phyloP scores from a whole-genome alignment of 1,140 invertebrate genomes.

The Elymnias hypermnestra region DNA sequence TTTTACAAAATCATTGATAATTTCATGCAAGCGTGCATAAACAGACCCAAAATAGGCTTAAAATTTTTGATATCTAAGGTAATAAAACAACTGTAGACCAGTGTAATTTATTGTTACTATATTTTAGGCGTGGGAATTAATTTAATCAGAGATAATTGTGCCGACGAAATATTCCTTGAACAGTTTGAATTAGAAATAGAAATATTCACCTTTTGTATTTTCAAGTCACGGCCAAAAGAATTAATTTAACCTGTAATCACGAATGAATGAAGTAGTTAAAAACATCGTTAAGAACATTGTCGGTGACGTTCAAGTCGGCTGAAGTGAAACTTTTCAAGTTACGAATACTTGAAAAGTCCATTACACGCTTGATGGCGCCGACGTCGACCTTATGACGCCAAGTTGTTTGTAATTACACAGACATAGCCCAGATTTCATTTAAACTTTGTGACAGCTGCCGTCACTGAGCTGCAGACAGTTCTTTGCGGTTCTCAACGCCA shows the following conservation, averaged over 20 bases:
- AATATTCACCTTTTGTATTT: too few species aligned
- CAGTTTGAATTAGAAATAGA: too few species aligned
- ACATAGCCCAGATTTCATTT: slow-evolving; percentile 69
- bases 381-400: slow-evolving; percentile 46
- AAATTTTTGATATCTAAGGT: too few species aligned
- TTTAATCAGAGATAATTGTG: too few species aligned
- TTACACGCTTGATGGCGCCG: slow-evolving; percentile 63
- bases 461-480: slow-evolving; percentile 36
- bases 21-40: too few species aligned
- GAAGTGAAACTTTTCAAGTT: slow-evolving; percentile 68
- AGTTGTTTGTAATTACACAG: slow-evolving; percentile 68
- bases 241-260: slow-evolving; percentile 57
- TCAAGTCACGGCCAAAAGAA: too few species aligned
- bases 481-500: slow-evolving; percentile 13
- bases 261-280: slow-evolving; percentile 61
- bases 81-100: too few species aligned
- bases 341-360: slow-evolving; percentile 73
- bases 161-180: too few species aligned
- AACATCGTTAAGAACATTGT: slow-evolving; percentile 71
- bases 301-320: slow-evolving; percentile 55
- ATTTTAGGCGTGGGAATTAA: too few species aligned
- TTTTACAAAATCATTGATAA: too few species aligned
- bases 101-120: too few species aligned
- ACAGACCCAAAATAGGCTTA: too few species aligned
- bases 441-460: slow-evolving; percentile 57